phyloP scores from a whole-genome alignment of 2,797 vertebrate species.

The Carapus acus region DNA sequence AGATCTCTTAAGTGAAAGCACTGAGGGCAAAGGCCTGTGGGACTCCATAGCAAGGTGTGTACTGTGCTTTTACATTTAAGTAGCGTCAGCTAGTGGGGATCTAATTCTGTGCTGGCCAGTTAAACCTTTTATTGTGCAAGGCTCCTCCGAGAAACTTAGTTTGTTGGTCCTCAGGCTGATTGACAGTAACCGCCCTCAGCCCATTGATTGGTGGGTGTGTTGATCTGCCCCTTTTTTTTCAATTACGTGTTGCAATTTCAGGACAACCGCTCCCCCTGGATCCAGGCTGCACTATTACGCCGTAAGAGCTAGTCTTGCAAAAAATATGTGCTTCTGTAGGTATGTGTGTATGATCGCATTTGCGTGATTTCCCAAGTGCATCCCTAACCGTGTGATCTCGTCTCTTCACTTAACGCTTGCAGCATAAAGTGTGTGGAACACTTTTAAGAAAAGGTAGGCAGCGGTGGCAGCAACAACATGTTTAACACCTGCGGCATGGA shows the following conservation, averaged over 20 bases:
- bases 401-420: slow-evolving; percentile 72
- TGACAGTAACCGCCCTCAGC: slow-evolving; percentile 24
- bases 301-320: slow-evolving; percentile 74
- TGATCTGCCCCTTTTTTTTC: slow-evolving; percentile 43
- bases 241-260: slow-evolving; percentile 58
- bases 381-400: slow-evolving; percentile 69
- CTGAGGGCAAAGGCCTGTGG: slow-evolving; percentile 74
- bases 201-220: slow-evolving; percentile 36
- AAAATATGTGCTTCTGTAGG: slow-evolving; percentile 76
- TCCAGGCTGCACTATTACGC: slow-evolving; percentile 70
- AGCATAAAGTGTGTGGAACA: slow-evolving; percentile 78
- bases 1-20: slow-evolving; percentile 80
- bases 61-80: slow-evolving; percentile 1
- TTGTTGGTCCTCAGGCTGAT: slow-evolving; percentile 12
- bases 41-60: slow-evolving; percentile 83
- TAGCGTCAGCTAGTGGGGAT: not conserved
- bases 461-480: slow-evolving; percentile 44
- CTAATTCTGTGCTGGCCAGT: not conserved
- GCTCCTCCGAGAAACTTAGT: not conserved
- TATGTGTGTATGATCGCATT: slow-evolving; percentile 59
- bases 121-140: not conserved
- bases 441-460: slow-evolving; percentile 79
- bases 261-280: slow-evolving; percentile 63
- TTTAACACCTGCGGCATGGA: slow-evolving; percentile 52
- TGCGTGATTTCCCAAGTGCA: slow-evolving; percentile 39